Evolutionary conservation across 2,113 vertebrate genomes (phyloP).

Genomic region (Tupaia chinensis): DNA sequence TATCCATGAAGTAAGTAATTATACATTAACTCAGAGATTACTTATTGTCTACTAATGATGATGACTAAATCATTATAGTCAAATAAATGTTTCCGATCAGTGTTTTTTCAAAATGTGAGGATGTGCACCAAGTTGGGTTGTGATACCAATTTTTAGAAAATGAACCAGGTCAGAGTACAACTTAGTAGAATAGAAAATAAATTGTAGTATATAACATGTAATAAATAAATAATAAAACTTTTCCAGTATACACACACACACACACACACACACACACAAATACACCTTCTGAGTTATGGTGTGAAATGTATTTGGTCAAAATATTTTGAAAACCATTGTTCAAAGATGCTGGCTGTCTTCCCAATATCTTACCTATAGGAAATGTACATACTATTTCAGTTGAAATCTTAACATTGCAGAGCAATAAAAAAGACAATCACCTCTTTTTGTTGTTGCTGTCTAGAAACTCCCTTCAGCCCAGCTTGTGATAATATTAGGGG

Average conservation of each 20-base stretch:
- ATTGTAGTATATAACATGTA: neutral
- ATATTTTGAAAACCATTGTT: neutral
- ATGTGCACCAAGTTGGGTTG: neutral
- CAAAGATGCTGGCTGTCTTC: neutral
- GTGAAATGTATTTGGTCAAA: conserved; percentile 6
- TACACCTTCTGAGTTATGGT: neutral
- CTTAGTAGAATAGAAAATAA: neutral
- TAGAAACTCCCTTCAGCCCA: neutral
- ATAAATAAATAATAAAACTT: neutral
- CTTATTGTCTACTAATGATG: neutral
- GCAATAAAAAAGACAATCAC: neutral
- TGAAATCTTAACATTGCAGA: neutral
- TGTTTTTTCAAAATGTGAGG: conserved; percentile 3
- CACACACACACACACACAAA: neutral
- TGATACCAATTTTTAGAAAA: neutral
- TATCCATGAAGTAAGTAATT: neutral
- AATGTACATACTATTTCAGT: neutral
- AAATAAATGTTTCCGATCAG: conserved; percentile 12
- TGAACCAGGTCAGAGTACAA: neutral
- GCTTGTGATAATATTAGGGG: neutral
- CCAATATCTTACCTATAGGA: neutral
- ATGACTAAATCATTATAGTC: neutral
- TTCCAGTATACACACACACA: neutral
- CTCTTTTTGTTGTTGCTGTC: neutral
- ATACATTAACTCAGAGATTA: neutral